These are phyloP conservation scores for Petaurus breviceps DNA, from an alignment of 2,113 vertebrate species.

Conservation along the genomic window DNA sequence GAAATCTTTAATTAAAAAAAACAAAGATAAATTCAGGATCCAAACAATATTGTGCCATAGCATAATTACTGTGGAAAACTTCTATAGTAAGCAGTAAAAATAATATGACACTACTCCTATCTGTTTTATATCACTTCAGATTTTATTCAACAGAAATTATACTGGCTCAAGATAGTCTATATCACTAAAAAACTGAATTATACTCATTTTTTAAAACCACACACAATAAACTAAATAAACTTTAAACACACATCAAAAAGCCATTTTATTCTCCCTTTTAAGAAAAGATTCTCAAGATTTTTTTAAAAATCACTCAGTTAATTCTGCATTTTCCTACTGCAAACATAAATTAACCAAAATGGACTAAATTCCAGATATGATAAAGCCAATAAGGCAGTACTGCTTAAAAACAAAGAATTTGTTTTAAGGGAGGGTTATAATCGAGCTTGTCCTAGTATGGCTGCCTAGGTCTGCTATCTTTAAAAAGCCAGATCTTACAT, in stretches of 20 bases:
- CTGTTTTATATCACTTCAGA: constrained; percentile 58
- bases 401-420: constrained; percentile 38
- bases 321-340: not conserved
- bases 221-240: constrained; percentile 60
- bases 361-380: not conserved
- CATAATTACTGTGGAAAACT: constrained; percentile 52
- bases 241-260: constrained; percentile 45
- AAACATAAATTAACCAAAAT: not conserved
- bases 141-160: constrained; percentile 69
- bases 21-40: constrained; percentile 53
- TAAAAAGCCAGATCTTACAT: constrained; percentile 14
- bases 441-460: not conserved
- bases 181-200: constrained; percentile 57
- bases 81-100: constrained; percentile 50
- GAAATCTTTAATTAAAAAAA: constrained; percentile 52
- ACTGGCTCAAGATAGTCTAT: constrained; percentile 65
- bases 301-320: constrained; percentile 9
- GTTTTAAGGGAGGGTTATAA: constrained; percentile 39
- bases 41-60: constrained; percentile 34
- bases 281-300: constrained; percentile 35
- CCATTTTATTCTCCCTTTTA: constrained; percentile 39
- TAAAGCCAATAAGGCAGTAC: not conserved
- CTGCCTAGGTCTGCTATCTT: not conserved
- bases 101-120: constrained; percentile 60
- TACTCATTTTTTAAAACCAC: constrained; percentile 62